phyloP scores from a whole-genome alignment of 2,888 invertebrate genomes.

The Athrips mouffetella region DNA sequence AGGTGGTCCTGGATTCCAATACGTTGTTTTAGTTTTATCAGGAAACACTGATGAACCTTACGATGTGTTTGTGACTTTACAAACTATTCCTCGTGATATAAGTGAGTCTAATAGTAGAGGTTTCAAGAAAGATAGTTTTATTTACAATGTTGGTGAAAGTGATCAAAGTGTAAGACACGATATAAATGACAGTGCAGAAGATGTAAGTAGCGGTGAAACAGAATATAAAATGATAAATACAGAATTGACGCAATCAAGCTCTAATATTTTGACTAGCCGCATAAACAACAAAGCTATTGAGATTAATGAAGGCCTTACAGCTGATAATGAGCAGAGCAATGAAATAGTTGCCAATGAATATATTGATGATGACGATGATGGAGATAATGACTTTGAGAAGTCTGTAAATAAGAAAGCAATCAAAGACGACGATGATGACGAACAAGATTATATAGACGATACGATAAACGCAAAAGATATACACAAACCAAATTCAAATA shows the following conservation, averaged over 20 bases:
- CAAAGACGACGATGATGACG: background rate
- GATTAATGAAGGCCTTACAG: background rate
- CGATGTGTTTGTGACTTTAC: constrained; percentile 61
- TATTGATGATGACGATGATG: background rate
- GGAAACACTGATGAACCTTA: constrained; percentile 57
- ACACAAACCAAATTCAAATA: constrained; percentile 14
- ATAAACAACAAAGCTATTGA: constrained; percentile 24
- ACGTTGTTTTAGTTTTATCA: constrained; percentile 59
- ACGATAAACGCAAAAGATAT: constrained; percentile 7
- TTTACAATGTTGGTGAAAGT: background rate
- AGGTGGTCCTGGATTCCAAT: constrained; percentile 69
- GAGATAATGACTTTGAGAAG: constrained; percentile 27
- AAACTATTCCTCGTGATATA: constrained; percentile 42
- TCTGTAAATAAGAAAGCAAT: constrained; percentile 17
- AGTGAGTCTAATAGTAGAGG: constrained; percentile 16
- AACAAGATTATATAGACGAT: background rate
- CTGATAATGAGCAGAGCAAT: constrained; percentile 24
- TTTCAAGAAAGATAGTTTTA: constrained; percentile 7
- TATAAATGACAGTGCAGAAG: constrained; percentile 39
- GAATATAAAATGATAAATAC: constrained; percentile 25
- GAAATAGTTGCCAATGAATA: constrained; percentile 21
- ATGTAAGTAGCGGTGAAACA: constrained; percentile 28
- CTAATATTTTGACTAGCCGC: constrained; percentile 46
- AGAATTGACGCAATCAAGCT: constrained; percentile 45
- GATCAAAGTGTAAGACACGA: constrained; percentile 33